phyloP scores from a whole-genome alignment of 2,797 vertebrate genomes.

The Apogon hyalosoma region DNA sequence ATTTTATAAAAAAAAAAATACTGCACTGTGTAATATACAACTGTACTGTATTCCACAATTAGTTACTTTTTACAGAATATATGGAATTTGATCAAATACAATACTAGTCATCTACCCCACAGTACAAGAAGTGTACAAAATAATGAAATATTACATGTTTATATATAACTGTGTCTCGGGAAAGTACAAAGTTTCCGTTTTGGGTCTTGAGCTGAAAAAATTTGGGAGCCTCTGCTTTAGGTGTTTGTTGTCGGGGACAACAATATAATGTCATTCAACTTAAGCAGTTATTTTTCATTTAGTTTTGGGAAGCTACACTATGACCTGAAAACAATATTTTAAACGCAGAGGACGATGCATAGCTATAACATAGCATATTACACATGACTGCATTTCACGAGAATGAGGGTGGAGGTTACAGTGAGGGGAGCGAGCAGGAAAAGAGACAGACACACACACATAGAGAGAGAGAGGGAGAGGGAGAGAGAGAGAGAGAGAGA shows the following conservation, averaged over 20 bases:
- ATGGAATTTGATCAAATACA: too few relatives aligned
- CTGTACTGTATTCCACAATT: background rate
- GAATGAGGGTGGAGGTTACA: conserved; percentile 69
- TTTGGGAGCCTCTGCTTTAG: too few relatives aligned
- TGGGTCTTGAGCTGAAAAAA: too few relatives aligned
- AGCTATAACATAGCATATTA: conserved; percentile 42
- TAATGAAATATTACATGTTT: background rate
- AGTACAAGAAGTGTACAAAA: background rate
- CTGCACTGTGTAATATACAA: too few relatives aligned
- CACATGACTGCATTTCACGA: conserved; percentile 63
- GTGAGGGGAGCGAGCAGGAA: conserved; percentile 35
- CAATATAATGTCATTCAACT: background rate
- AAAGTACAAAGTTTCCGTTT: too few relatives aligned
- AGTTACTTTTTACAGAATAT: too few relatives aligned
- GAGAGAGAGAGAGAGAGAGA: conserved; percentile 50
- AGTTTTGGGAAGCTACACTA: conserved; percentile 5
- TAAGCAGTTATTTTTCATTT: conserved; percentile 19
- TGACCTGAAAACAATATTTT: conserved; percentile 17
- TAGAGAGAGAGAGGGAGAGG: conserved; percentile 6
- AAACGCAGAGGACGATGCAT: conserved; percentile 47
- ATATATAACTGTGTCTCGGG: too few relatives aligned
- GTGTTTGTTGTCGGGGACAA: too few relatives aligned
- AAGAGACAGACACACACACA: conserved; percentile 1
- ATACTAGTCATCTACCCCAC: too few relatives aligned
- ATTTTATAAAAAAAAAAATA: too few relatives aligned